phyloP scores from a whole-genome alignment of 2,113 vertebrate species.

The Pipra filicauda region DNA sequence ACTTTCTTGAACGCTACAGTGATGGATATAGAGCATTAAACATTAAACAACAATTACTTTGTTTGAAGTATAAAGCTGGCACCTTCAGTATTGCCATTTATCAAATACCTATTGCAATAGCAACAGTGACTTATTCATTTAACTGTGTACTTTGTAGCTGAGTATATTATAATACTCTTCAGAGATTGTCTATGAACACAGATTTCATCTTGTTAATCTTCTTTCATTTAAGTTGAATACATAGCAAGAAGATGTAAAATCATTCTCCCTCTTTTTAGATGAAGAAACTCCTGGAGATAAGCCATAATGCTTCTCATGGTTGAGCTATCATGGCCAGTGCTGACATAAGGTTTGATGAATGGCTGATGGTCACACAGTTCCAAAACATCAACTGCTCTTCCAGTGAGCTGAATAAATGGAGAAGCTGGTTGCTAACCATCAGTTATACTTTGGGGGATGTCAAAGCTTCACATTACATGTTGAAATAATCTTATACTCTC shows the following conservation, averaged over 20 bases:
- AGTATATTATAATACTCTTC: background rate
- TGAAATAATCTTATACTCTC: background rate
- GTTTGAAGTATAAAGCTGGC: background rate
- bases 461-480: background rate
- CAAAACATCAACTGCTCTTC: background rate
- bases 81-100: background rate
- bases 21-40: background rate
- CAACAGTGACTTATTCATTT: background rate
- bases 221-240: background rate
- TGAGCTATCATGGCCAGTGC: background rate
- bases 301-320: background rate
- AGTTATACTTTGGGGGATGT: background rate
- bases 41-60: background rate
- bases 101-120: background rate
- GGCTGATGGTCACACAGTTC: background rate
- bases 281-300: background rate
- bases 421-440: background rate
- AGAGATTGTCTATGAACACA: background rate
- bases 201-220: background rate
- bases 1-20: background rate
- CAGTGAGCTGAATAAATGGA: background rate
- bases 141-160: background rate
- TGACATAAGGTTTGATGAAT: background rate
- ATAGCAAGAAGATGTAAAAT: background rate
- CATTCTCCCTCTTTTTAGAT: background rate